Base-by-base conservation (phyloP, 1,140 invertebrate genomes). In the Aricia agestis region DNA sequence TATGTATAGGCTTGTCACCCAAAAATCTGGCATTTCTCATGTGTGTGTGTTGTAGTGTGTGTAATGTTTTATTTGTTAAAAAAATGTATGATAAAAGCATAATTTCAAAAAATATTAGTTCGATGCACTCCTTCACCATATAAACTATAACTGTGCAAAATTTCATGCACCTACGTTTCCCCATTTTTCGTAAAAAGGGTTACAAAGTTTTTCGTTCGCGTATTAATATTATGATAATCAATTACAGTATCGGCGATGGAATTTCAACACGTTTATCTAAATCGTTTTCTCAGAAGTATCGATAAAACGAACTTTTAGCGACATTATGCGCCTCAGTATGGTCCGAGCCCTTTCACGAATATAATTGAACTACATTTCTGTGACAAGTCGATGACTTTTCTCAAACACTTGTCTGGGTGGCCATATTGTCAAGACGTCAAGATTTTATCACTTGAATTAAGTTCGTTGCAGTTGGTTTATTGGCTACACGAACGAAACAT, bases 301-400 rank as follows among this genome's bases (percentile, higher is more conserved):
- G 11, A 52, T 52, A 52, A 52, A 13, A 52, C 59, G 18, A 63
- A 63, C 59, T 18, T 63, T 25, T 19, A 63, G 59, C 17, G 59
- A 63, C 59, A 63, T 63, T 63, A 17, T 17, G 15, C 18, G 18
- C 6, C 17, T 72, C 75, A 70, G 61, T 74, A 42, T 67, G 9
- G 58, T 17, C 71, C 68, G 68, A 69, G 74, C 71, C 75, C 73
- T 72, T 77, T 72, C 67, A 74, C 73, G 75, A 77, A 77, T 77
- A 72, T 77, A 77, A 63, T 77, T 77, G 75, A 71, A 71, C 75
- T 77, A 77, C 69, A 77, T 74, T 72, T 74, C 57, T 71, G 73
- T 71, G 73, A 72, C 75, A 72, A 76, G 70, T 74, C 70, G 71
- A 70, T 70, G 66, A 74, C 72, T 68, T 70, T 67, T 68, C 72